A percentile compares a stretch with the other conserved stretches of the same genome.
Evolutionary conservation across 2,888 invertebrate genomes (phyloP).

Genomic region (Gnatocerus cornutus): DNA sequence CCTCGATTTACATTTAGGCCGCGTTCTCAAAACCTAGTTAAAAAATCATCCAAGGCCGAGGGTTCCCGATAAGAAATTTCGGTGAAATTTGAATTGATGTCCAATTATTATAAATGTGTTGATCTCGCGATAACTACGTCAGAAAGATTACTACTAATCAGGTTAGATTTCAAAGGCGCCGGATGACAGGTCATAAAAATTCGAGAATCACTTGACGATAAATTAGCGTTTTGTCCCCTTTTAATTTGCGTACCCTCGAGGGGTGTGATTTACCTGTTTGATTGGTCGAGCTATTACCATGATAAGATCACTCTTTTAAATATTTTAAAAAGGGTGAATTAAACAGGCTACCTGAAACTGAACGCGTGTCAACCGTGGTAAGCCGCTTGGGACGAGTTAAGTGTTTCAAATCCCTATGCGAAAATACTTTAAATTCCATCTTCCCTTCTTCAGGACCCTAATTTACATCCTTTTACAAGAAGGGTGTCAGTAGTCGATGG

Average conservation of each 20-base stretch:
- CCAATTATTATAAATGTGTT: too few species aligned
- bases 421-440: constrained; percentile 62
- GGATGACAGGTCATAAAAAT: constrained; percentile 27
- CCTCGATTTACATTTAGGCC: constrained; percentile 64
- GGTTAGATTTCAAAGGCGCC: not conserved
- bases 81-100: not conserved
- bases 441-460: constrained; percentile 56
- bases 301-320: constrained; percentile 54
- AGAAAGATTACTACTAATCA: constrained; percentile 30
- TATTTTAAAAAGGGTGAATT: constrained; percentile 61
- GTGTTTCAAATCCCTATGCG: constrained; percentile 58
- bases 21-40: constrained; percentile 26
- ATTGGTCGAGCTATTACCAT: constrained; percentile 21
- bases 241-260: constrained; percentile 24
- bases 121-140: constrained; percentile 20
- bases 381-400: constrained; percentile 59
- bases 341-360: constrained; percentile 59
- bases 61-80: constrained; percentile 14
- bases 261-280: constrained; percentile 33
- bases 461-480: constrained; percentile 58
- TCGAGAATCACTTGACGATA: constrained; percentile 28
- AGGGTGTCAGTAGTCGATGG: constrained; percentile 53
- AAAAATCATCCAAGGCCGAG: constrained; percentile 21
- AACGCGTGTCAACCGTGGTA: constrained; percentile 60
- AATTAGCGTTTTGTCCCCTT: constrained; percentile 4